Percentiles rank a stretch among this genome's conserved stretches.
phyloP scores from a whole-genome alignment of 2,888 invertebrate genomes.

The Drosophila paranaensis region DNA sequence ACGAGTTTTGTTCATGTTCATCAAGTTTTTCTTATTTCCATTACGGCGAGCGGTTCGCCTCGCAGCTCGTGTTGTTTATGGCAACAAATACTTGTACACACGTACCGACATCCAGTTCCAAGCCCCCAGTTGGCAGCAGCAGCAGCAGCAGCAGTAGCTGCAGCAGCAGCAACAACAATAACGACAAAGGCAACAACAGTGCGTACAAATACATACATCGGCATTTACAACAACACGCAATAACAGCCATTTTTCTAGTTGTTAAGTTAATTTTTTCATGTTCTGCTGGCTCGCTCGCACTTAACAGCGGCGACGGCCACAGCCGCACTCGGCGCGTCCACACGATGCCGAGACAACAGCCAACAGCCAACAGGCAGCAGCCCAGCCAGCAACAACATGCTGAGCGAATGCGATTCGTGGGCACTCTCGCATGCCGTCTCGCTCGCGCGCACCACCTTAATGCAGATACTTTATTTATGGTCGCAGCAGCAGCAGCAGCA shows the following conservation, averaged over 20 bases:
- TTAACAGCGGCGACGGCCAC: constrained; percentile 37
- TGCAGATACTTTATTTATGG: constrained; percentile 83
- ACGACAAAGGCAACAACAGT: constrained; percentile 62
- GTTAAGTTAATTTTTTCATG: constrained; percentile 85
- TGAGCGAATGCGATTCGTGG: constrained; percentile 65
- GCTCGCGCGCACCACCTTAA: constrained; percentile 50
- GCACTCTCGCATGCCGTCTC: constrained; percentile 52
- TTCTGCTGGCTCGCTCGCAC: constrained; percentile 75
- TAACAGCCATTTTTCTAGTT: constrained; percentile 85
- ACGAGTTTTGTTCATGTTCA: constrained; percentile 75
- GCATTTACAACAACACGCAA: constrained; percentile 83
- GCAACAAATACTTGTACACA: constrained; percentile 72
- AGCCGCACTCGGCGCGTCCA: constrained; percentile 30
- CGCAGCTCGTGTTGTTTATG: constrained; percentile 68
- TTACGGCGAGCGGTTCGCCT: constrained; percentile 34
- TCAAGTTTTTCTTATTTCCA: constrained; percentile 74
- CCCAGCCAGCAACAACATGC: constrained; percentile 54
- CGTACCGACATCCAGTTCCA: constrained; percentile 55
- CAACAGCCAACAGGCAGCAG: constrained; percentile 51
- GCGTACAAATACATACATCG: constrained; percentile 79
- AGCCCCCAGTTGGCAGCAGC: constrained; percentile 17
- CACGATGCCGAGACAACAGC: constrained; percentile 56
- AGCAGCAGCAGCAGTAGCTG: constrained; percentile 35
- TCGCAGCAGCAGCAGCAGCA: constrained; percentile 58
- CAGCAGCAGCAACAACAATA: constrained; percentile 45